Base-by-base conservation (phyloP, 2,113 vertebrate genomes). In the Carassius auratus region DNA sequence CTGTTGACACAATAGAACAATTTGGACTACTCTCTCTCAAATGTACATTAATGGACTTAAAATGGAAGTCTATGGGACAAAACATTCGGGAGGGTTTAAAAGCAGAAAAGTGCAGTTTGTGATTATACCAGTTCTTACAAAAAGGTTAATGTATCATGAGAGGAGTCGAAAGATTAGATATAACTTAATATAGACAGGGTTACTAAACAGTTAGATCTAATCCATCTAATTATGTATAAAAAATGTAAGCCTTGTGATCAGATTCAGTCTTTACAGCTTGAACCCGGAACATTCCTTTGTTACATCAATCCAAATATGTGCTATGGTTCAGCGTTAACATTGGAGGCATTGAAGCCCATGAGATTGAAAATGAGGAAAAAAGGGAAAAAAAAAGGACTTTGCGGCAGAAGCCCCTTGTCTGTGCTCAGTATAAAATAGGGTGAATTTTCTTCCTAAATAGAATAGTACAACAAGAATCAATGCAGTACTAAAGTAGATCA, bases 401-500 rank as follows among this genome's bases (percentile, higher is more conserved):
- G n/a, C 3, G 23, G 52, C 55, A 86, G 81, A 15, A 82, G 23
- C 79, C 76, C 84, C 76, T 76, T 81, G 30, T 76, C 74, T 78
- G 61, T 78, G 64, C 45, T 89, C 78, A 75, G 55, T 86, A 81
- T 66, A 81, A 90, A 89, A 88, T 33, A 73, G 90, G 92, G 91
- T 91, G 92, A 94, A 90, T 88, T 88, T 90, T 91, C 91, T 89
- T 93, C 89, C 90, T 88, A 88, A 92, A 89, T 89, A 91, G 88
- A 93, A 93, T 89, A 92, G 92, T 91, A 75, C 93, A 93, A 91
- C 90, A 90, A 90, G 86, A 92, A 90, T 89, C 87, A 55, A 92
- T 93, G 92, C 93, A 91, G 92, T 92, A 93, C 91, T 92, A 93
- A 94, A 93, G 77, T 94, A 93, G 92, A 92, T 87, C 92, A 93